phyloP scores from a whole-genome alignment of 2,797 vertebrate genomes.

The Falco novaeseelandiae region DNA sequence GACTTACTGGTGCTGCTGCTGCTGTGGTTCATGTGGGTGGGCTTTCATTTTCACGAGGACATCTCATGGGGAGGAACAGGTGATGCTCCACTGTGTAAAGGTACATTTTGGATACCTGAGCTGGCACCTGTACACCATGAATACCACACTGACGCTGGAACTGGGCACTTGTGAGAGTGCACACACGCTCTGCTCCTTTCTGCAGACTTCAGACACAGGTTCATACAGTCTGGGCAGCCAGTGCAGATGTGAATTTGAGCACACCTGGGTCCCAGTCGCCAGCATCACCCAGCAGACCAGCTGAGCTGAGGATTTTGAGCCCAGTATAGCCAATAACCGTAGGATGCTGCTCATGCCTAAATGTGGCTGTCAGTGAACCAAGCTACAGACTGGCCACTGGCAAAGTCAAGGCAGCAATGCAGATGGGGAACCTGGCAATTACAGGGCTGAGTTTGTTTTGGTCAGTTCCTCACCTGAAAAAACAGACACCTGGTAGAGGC shows the following conservation, averaged over 20 bases:
- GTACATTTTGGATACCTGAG: background rate
- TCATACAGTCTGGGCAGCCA: background rate
- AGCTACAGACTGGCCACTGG: background rate
- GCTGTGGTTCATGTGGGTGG: background rate
- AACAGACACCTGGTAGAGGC: background rate
- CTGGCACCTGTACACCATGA: background rate
- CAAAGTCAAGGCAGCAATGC: background rate
- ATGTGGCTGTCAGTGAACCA: background rate
- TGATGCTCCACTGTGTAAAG: background rate
- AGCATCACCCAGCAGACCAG: background rate
- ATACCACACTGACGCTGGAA: background rate
- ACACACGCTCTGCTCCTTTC: background rate
- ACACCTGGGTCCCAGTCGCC: background rate
- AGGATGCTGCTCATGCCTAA: background rate
- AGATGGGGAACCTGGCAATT: background rate
- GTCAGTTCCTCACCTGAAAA: background rate
- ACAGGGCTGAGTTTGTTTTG: background rate
- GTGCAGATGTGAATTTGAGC: background rate
- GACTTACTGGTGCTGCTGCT: background rate
- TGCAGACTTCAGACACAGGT: background rate
- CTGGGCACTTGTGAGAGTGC: fast-evolving
- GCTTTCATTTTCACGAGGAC: background rate
- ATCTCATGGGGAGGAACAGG: background rate
- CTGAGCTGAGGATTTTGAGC: background rate
- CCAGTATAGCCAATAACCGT: background rate